Conservation (phyloP, 2,888 invertebrate genomes). For the Fabriciana adippe region DNA sequence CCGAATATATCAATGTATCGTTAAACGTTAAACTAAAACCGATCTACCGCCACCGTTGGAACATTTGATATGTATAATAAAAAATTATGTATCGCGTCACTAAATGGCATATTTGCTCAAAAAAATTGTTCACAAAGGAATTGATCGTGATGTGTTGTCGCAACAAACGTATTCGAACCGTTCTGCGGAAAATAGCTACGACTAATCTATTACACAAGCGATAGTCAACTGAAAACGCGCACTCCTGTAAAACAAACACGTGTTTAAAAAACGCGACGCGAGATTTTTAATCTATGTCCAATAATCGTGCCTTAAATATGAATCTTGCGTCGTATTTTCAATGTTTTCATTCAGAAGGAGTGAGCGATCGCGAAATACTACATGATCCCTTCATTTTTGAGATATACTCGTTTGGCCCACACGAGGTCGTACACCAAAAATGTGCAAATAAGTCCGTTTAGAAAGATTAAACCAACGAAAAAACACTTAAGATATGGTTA, state of each 20-base stretch:
- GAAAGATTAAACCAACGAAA: constrained; percentile 60
- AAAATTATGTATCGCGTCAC: constrained; percentile 47
- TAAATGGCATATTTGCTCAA: constrained; percentile 56
- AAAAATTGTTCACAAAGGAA: constrained; percentile 54
- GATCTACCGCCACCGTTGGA: constrained; percentile 26
- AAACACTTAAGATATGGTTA: constrained; percentile 75
- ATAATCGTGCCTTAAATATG: neutral
- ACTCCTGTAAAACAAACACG: neutral
- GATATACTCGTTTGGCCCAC: constrained; percentile 78
- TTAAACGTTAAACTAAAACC: constrained; percentile 26
- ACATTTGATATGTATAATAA: constrained; percentile 70
- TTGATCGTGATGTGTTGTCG: constrained; percentile 12
- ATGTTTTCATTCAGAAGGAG: too few species aligned
- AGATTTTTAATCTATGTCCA: neutral
- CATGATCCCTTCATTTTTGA: constrained; percentile 73
- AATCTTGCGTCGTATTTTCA: neutral
- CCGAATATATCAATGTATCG: constrained; percentile 21
- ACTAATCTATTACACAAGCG: constrained; percentile 25
- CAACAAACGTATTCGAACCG: constrained; percentile 13
- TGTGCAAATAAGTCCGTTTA: constrained; percentile 54
- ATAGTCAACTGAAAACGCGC: constrained; percentile 45
- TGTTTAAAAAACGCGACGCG: neutral
- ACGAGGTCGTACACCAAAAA: constrained; percentile 48
- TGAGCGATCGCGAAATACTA: constrained; percentile 59
- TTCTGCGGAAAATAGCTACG: constrained; percentile 28